Evolutionary conservation across 2,113 vertebrate species (phyloP).

Genomic region (Eurypyga helias): DNA sequence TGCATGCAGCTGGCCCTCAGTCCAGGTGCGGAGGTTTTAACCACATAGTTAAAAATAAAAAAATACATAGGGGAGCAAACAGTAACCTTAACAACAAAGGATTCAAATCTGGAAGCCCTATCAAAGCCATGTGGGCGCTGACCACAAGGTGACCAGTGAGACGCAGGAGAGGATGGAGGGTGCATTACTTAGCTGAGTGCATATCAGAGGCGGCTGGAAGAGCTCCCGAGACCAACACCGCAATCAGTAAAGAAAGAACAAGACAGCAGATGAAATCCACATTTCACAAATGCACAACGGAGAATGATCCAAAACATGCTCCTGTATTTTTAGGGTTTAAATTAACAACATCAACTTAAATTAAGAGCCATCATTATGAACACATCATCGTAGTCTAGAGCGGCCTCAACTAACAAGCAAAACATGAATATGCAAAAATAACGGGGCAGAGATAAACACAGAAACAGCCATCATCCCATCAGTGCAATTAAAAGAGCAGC

Average conservation of each 20-base stretch:
- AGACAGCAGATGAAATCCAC: background rate
- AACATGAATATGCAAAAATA: conserved; percentile 67
- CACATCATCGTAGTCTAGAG: conserved; percentile 30
- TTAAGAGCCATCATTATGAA: conserved; percentile 27
- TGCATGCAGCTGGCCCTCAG: background rate
- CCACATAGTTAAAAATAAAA: background rate
- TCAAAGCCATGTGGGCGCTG: background rate
- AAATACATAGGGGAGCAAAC: background rate
- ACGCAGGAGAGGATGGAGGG: fast-evolving
- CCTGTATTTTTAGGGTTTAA: conserved; percentile 57
- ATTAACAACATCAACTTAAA: conserved; percentile 55
- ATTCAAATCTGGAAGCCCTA: background rate
- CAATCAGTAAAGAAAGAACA: background rate
- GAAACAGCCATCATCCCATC: conserved; percentile 60
- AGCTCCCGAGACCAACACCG: background rate
- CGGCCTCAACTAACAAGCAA: conserved; percentile 47
- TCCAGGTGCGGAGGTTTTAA: background rate
- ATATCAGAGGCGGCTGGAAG: background rate
- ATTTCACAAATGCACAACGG: background rate
- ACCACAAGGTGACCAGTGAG: background rate
- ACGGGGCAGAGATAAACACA: conserved; percentile 27
- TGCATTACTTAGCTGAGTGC: background rate
- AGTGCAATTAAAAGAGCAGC: conserved; percentile 41
- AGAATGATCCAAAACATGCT: conserved; percentile 8
- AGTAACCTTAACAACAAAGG: background rate